Conservation (phyloP, 2,797 vertebrate species). For the Muscicapa comitata region DNA sequence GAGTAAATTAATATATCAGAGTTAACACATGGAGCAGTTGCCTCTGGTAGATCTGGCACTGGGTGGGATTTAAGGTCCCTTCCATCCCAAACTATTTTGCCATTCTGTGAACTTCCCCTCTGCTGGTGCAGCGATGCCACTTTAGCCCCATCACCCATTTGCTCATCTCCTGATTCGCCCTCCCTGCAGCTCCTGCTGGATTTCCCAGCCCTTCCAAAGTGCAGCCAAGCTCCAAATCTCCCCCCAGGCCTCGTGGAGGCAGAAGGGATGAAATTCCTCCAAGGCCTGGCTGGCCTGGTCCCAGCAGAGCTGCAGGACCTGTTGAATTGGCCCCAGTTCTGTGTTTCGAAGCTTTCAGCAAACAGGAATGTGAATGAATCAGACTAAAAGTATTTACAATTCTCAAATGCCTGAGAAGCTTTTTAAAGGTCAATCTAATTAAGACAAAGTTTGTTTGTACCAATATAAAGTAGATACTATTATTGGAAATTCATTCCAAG, state of each 20-base stretch:
- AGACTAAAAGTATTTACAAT: conserved; percentile 56
- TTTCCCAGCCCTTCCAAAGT: background rate
- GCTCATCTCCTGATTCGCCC: accelerated
- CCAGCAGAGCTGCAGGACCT: background rate
- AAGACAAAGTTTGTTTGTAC: conserved; percentile 72
- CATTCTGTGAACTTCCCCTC: background rate
- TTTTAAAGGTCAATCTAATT: conserved; percentile 77
- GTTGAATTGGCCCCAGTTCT: background rate
- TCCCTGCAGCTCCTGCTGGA: background rate
- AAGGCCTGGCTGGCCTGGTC: background rate
- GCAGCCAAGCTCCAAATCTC: background rate
- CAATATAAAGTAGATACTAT: conserved; percentile 65
- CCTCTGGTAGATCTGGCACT: background rate
- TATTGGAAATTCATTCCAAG: conserved; percentile 67
- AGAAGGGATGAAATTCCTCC: background rate
- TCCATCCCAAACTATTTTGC: background rate
- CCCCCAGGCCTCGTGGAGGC: accelerated
- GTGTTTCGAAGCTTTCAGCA: background rate
- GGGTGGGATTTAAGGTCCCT: background rate
- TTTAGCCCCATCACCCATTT: background rate
- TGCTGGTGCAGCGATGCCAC: accelerated
- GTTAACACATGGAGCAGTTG: no score
- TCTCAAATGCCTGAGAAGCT: conserved; percentile 65
- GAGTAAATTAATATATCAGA: no score
- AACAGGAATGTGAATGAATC: conserved; percentile 19